Evolutionary conservation across 2,888 invertebrate genomes (phyloP).

Genomic region (Meghimatium bilineatum): DNA sequence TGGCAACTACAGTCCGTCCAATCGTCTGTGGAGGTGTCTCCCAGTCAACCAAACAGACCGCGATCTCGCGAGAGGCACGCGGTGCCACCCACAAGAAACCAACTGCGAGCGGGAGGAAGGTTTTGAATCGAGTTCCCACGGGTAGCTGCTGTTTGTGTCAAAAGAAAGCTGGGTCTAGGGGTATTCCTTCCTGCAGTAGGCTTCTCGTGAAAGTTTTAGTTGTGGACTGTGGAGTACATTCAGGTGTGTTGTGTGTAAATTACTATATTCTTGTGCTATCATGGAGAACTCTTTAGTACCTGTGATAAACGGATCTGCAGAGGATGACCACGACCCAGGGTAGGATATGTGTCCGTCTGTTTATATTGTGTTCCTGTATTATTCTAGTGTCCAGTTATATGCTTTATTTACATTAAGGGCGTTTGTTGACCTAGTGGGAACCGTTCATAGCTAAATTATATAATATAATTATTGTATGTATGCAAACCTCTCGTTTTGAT

Average conservation of each 20-base stretch:
- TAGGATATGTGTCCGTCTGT: neutral
- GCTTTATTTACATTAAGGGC: too few species aligned
- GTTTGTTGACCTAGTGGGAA: too few species aligned
- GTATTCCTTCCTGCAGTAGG: neutral
- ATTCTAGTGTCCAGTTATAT: too few species aligned
- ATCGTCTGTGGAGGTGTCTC: constrained; percentile 53
- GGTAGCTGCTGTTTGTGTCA: constrained; percentile 31
- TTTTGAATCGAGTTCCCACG: constrained; percentile 44
- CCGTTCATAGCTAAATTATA: too few species aligned
- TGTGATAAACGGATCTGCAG: neutral
- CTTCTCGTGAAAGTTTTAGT: neutral
- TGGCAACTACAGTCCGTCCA: constrained; percentile 54
- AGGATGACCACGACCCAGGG: neutral
- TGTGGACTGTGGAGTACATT: neutral
- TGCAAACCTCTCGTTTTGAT: too few species aligned
- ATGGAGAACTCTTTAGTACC: neutral
- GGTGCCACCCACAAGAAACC: constrained; percentile 45
- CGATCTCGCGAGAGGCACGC: constrained; percentile 66
- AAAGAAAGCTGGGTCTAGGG: neutral
- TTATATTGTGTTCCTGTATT: too few species aligned
- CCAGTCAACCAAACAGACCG: constrained; percentile 68
- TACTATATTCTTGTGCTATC: neutral
- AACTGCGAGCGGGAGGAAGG: constrained; percentile 38
- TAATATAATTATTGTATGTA: too few species aligned
- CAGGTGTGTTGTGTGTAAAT: neutral